Conservation (phyloP, 2,888 invertebrate genomes). For the Harpalus rufipes region DNA sequence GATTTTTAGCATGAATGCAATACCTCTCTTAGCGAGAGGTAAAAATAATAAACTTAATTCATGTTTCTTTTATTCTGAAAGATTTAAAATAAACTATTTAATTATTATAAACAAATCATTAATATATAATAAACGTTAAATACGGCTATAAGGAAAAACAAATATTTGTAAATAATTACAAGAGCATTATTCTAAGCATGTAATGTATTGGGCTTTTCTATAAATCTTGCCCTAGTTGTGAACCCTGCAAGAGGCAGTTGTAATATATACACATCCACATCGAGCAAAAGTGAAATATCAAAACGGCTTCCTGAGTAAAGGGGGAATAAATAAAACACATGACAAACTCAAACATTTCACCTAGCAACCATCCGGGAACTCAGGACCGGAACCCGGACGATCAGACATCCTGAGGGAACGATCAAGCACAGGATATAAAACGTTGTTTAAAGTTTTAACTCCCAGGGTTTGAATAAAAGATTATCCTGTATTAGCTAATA, state of each 20-base stretch:
- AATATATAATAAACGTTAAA: too few relatives aligned
- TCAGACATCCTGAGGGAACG: constrained; percentile 35
- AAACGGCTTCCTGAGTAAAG: constrained; percentile 57
- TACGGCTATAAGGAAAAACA: too few relatives aligned
- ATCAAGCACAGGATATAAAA: constrained; percentile 59
- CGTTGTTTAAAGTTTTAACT: constrained; percentile 62
- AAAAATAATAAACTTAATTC: too few relatives aligned
- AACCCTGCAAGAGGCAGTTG: constrained; percentile 58
- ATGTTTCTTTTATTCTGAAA: too few relatives aligned
- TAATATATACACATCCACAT: constrained; percentile 44
- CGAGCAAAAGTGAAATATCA: constrained; percentile 62
- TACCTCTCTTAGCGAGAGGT: too few relatives aligned
- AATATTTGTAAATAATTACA: too few relatives aligned
- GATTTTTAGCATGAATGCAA: too few relatives aligned
- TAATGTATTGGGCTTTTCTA: not conserved
- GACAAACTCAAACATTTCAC: constrained; percentile 64
- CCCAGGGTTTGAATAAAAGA: constrained; percentile 55
- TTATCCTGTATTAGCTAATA: constrained; percentile 44
- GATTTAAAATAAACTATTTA: too few relatives aligned
- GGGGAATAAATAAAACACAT: constrained; percentile 64
- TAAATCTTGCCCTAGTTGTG: not conserved
- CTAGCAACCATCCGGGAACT: constrained; percentile 28
- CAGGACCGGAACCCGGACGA: constrained; percentile 8
- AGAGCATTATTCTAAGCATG: not conserved
- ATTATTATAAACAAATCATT: too few relatives aligned